Base-by-base conservation (phyloP, 2,113 vertebrate genomes). In the Motacilla tschutschensis region DNA sequence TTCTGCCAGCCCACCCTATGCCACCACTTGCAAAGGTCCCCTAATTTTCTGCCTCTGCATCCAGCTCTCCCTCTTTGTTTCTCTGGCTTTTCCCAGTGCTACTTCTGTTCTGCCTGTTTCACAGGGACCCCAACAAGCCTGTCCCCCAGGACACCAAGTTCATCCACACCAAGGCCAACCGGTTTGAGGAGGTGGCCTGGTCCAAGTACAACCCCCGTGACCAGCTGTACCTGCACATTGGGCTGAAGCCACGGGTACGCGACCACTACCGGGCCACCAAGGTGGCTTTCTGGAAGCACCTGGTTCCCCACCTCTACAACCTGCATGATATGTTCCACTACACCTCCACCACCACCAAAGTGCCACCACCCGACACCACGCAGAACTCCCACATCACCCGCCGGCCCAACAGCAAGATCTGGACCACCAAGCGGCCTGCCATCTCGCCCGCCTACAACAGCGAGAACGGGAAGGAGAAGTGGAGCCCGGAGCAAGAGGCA, bases 121-220 rank as follows among this genome's bases (percentile, higher is more conserved):
- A 1, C 93, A 99, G 99, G 81, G 99, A 99, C 92, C 99, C 99
- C 93, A 99, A 99, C 97, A 99, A 99, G 93, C 99, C 99, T 0
- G 99, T 99, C 62, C 99, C 99, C 51, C 99, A 99, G 94, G 99
- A 99, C 92, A 99, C 99, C 91, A 99, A 99, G 96, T 99, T 99
- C 97, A 99, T 99, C 97, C 99, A 99, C 95, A 99, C 99, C 69
- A 99, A 99, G 97, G 98, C 99, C 87, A 99, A 99, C 90, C 98
- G 99, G 41, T 99, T 99, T 58, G 99, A 99, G 83, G 99, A 99
- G 95, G 99, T 99, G 85, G 99, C 99, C 90, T 99, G 99, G 99
- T 99, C 99, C 95, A 99, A 99, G 96, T 99, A 99, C 96, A 99
- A 98, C 85, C 99, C 99, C 73, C 98, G 98, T 12, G 99, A 99